Base-by-base conservation (phyloP, 2,888 invertebrate species). In the Laspeyria flexula region DNA sequence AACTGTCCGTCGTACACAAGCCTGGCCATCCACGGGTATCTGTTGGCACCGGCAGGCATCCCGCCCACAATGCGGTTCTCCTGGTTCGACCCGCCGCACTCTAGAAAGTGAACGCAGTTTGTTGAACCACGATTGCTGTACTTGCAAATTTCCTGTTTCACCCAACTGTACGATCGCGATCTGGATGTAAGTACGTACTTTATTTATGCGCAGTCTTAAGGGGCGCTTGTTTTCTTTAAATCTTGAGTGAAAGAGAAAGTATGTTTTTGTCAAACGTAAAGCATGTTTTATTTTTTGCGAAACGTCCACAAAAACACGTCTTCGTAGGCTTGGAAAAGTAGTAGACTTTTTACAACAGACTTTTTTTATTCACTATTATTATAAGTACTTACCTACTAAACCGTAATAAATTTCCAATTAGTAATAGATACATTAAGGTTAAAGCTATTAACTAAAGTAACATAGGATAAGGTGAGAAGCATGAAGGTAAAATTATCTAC, bases 1-100 rank as follows among this genome's bases (percentile, higher is more conserved):
- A 97, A 97, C 83, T 96, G 96, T 0, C 97, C 97, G 76, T 97
- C 96, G 82, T 97, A 97, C 10, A 97, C 96, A 46, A 97, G 93
- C 68, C 97, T 93, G 1, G 96, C 97, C 85, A 97, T 94, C 97
- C 97, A 97, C 6, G 97, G 97, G 83, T 96, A 97, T 65, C 96
- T 95, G 88, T 97, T 96, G 25, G 96, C 93, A 43, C 96, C 95
- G 0, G 97, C 96, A 15, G 97, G 96, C 73, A 94, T 93, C 10
- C 97, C 97, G 42, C 97, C 97, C 46, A 97, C 96, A 62, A 97
- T 97, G 67, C 97, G 93, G 80, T 96, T 96, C 91, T 97, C 97
- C 90, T 97, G 96, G 89, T 96, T 97, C 0, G 96, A 93, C 51
- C 95, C 92, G 29, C 97, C 97, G 77, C 97, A 97, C 86, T 97